These are phyloP conservation scores for Ceuthmochares aereus DNA, from an alignment of 2,113 vertebrate species.

Conservation along the genomic window DNA sequence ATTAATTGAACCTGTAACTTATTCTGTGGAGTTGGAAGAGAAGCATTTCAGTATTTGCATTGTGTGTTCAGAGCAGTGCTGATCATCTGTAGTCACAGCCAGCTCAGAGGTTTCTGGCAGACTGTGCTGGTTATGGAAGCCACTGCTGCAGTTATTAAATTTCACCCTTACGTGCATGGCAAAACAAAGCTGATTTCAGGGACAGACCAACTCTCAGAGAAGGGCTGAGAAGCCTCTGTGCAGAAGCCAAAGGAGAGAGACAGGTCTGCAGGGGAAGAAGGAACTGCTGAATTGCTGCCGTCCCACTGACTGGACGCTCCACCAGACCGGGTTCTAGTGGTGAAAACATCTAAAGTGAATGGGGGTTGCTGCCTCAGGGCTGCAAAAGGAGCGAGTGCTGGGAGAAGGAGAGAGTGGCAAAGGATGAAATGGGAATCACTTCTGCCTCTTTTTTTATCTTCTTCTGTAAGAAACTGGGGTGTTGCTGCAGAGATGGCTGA, in stretches of 20 bases:
- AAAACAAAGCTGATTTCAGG: background rate
- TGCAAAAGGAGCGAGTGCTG: background rate
- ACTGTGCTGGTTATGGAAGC: background rate
- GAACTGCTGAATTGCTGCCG: background rate
- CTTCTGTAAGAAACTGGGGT: background rate
- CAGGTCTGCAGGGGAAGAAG: background rate
- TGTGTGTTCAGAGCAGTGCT: background rate
- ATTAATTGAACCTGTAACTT: background rate
- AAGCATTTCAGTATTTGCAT: background rate
- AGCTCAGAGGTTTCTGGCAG: background rate
- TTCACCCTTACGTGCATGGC: background rate
- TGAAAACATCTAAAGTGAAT: background rate
- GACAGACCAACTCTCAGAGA: background rate
- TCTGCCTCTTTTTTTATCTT: background rate
- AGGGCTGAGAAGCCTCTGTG: background rate
- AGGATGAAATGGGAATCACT: background rate
- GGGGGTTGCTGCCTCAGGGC: background rate
- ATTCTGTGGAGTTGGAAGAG: background rate
- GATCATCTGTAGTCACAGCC: background rate
- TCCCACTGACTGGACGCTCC: background rate
- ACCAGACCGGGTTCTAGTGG: background rate
- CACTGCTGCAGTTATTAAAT: background rate
- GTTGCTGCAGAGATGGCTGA: background rate
- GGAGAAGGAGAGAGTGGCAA: background rate
- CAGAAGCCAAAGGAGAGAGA: background rate